Evolutionary conservation across 2,113 vertebrate species (phyloP), one percentile per base, ranked within the genome.

Genomic region (Misgurnus mizolepis): DNA sequence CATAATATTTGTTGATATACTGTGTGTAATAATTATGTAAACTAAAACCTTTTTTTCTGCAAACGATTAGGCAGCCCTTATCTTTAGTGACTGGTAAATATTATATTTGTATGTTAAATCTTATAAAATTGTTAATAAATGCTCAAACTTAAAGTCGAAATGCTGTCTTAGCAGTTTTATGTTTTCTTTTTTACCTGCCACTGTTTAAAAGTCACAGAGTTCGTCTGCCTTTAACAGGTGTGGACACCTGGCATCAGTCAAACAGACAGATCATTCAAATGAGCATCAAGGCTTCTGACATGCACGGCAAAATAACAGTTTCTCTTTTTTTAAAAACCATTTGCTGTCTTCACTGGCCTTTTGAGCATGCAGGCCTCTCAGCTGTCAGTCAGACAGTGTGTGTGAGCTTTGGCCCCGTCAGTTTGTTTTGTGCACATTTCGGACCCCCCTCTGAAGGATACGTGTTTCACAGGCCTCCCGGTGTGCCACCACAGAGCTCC

Each of bases 341-440:
- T 40, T 3, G 39, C 55, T 73, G 70, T 73, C 70, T 73, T 58
- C 15, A n/a, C 17, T 73, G 70, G 55, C 70, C 58, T 75, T 75
- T 75, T 75, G 45, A 69, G 7, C 34, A 17, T 40, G 50, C 40
- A 14, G 49, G 71, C 39, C 27, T 69, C 50, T 47, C 27, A 43
- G 10, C 82, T 77, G 82, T 71, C 71, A 73, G 55, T 82, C 72
- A 72, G 58, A 39, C 64, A 41, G 22, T 69, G 69, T 40, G 61
- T 49, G 53, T 77, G 61, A 72, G 69, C 43, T 55, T 47, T 61
- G 55, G 62, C 76, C 1, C 22, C 18, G 61, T 81, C 62, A 67
- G 65, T 49, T 55, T 79, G 84, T 86, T 78, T 80, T 74, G 69
- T 67, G 62, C 45, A 50, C 61, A 12, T 34, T 47, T 77, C 61